These are phyloP conservation scores for Sipha maydis DNA, from an alignment of 2,888 invertebrate genomes.

Conservation along the genomic window DNA sequence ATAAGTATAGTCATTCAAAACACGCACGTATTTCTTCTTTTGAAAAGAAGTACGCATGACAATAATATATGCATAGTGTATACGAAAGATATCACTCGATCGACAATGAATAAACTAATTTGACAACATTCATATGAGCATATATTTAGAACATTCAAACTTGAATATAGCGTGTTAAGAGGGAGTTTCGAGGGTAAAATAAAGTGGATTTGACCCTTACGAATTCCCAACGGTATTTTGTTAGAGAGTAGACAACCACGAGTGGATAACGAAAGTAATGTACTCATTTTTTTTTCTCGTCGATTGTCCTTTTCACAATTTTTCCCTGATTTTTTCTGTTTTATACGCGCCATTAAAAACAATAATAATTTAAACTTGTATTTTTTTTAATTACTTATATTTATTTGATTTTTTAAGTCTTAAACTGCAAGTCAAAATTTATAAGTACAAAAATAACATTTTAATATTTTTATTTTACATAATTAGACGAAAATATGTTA, in stretches of 20 bases:
- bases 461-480: background rate
- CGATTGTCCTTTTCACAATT: background rate
- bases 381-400: background rate
- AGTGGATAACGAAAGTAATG: constrained; percentile 18
- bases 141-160: background rate
- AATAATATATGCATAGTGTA: background rate
- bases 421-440: background rate
- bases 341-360: background rate
- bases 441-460: background rate
- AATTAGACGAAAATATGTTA: background rate
- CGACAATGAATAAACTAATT: background rate
- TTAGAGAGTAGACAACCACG: background rate
- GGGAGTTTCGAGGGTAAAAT: background rate
- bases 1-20: background rate
- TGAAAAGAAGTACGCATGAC: background rate
- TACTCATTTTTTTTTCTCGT: background rate
- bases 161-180: constrained; percentile 9
- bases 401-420: background rate
- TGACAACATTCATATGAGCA: background rate
- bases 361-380: background rate
- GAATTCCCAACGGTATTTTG: constrained; percentile 26
- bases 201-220: constrained; percentile 31
- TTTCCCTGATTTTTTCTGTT: background rate
- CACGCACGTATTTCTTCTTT: background rate
- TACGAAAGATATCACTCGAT: background rate